These are phyloP conservation scores for pig (Sus scrofa) DNA, from an alignment of 2,113 vertebrate genomes.

Conservation along the genomic window T2T-Sscrofa CM000822.6:84806001-84806500, in stretches of 20 bases:
- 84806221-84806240: not conserved
- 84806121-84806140: too few species aligned
- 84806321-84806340: not conserved
- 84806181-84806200: not conserved
- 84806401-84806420: not conserved
- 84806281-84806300: not conserved
- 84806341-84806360: not conserved
- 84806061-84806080: not conserved
- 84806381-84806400: not conserved
- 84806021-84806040: not conserved
- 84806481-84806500: not conserved
- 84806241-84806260: not conserved
- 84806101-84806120: not conserved
- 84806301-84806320: not conserved
- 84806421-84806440: fast-evolving
- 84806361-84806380: fast-evolving
- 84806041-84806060: not conserved
- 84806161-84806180: not conserved
- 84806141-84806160: not conserved
- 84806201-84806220: not conserved
- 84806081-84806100: not conserved
- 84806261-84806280: not conserved
- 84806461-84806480: not conserved
- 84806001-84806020: not conserved
- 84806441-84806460: not conserved